Percentiles rank a stretch among this genome's conserved stretches.
These are phyloP conservation scores for Harpalus rubripes DNA, from an alignment of 2,888 invertebrate genomes.

Conservation along the genomic window DNA sequence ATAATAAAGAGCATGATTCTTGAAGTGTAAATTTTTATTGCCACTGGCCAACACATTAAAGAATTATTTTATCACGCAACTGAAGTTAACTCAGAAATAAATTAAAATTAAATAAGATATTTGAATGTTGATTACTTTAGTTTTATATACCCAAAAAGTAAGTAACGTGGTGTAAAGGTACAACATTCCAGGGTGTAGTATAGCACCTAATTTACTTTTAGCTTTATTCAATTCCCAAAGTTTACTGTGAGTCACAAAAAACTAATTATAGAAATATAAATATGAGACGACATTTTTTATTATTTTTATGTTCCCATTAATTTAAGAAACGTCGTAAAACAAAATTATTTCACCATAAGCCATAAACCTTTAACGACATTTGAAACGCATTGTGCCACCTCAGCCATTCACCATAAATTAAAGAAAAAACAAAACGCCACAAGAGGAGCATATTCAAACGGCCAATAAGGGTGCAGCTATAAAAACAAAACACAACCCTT, in stretches of 20 bases:
- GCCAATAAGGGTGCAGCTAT: constrained; percentile 62
- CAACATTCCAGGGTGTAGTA: not conserved
- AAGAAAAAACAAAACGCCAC: constrained; percentile 52
- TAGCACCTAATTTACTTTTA: not conserved
- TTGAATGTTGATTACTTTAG: no score
- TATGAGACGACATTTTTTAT: constrained; percentile 29
- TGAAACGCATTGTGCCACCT: constrained; percentile 43
- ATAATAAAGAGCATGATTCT: no score
- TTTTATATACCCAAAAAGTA: no score
- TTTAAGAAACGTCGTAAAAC: constrained; percentile 37
- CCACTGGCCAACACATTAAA: no score
- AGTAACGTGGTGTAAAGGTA: not conserved
- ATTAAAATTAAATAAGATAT: no score
- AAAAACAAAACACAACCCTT: constrained; percentile 62
- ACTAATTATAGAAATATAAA: constrained; percentile 50
- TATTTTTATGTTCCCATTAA: constrained; percentile 41
- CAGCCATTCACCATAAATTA: constrained; percentile 17
- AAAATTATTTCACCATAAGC: constrained; percentile 42
- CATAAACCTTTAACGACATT: constrained; percentile 51
- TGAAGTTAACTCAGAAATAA: no score
- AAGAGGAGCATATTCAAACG: constrained; percentile 54
- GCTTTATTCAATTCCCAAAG: constrained; percentile 2
- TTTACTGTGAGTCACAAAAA: not conserved
- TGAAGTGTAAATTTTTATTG: no score
- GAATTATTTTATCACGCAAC: no score